Evolutionary conservation across 2,888 invertebrate species (phyloP), one percentile per base, ranked within the genome.

Genomic region (Ptilodon capucinus): DNA sequence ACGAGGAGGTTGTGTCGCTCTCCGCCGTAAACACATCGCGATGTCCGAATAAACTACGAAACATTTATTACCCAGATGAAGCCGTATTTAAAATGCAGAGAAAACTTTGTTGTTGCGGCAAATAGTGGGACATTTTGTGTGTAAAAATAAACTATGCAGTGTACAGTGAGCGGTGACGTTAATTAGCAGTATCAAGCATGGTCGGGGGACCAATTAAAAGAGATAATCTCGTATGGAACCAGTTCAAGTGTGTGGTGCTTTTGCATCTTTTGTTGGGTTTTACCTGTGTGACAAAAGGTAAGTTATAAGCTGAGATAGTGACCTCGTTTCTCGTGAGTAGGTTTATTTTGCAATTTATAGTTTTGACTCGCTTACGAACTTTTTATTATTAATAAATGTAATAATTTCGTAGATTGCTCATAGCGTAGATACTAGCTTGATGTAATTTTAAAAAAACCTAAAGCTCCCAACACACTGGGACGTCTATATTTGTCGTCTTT

Each of bases 121-220:
- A 48, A 50, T 14, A 51, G 51, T 57, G 51, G 48, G 17, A 50
- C 50, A 50, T 53, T 39, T 44, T 17, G 43, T 40, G 48, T 57
- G 49, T 43, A 30, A 38, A 43, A 48, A 42, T 51, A 54, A 69
- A 72, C 56, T 75, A 78, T 76, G 76, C 62, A 60, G 73, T 75
- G 79, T 75, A 63, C 56, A 70, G 79, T 83, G 79, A 54, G 56
- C 68, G 78, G 79, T 81, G 79, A 62, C 61, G 55, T 59, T 76
- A 79, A 80, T 79, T 57, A 74, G 76, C 76, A 81, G 81, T 82
- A 79, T 84, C 83, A 84, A 86, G 86, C 68, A 91, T 91, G 90
- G 80, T 84, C 74, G 79, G 72, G 78, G 77, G 80, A 65, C 74
- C 78, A 82, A 85, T 85, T 84, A 88, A 79, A 76, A 80, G 69